Percentiles rank a stretch among this genome's conserved stretches.
phyloP scores from a whole-genome alignment of 2,113 vertebrate species.

The Alexandromys fortis region DNA sequence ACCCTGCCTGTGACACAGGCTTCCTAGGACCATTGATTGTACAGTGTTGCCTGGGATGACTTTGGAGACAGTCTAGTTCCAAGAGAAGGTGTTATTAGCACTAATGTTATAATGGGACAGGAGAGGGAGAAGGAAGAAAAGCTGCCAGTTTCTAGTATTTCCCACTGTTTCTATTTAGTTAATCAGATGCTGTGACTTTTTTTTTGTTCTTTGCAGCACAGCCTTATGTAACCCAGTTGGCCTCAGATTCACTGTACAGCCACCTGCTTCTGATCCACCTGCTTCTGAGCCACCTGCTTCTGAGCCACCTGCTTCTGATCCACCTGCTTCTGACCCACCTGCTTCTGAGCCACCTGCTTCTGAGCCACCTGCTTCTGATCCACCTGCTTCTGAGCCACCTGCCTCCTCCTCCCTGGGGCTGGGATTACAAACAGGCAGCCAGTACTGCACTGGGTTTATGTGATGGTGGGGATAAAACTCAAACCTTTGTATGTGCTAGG shows the following conservation, averaged over 20 bases:
- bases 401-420: neutral
- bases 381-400: neutral
- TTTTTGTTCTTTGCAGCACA: neutral
- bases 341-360: neutral
- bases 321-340: neutral
- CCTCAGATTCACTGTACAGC: neutral
- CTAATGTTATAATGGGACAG: neutral
- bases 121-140: neutral
- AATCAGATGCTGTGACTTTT: slow-evolving; percentile 1
- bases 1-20: neutral
- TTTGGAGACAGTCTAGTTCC: neutral
- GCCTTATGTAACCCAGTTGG: neutral
- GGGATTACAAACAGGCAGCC: neutral
- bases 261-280: neutral
- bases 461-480: neutral
- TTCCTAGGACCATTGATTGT: neutral
- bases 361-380: neutral
- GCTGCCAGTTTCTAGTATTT: neutral
- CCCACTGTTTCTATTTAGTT: neutral
- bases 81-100: slow-evolving; percentile 1
- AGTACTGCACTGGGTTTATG: neutral
- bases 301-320: neutral
- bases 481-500: neutral
- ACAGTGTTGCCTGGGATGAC: neutral
- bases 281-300: neutral